Percentiles rank a stretch among this genome's conserved stretches.
These are phyloP conservation scores for Sisyra nigra DNA, from an alignment of 2,888 invertebrate genomes.

Conservation along the genomic window DNA sequence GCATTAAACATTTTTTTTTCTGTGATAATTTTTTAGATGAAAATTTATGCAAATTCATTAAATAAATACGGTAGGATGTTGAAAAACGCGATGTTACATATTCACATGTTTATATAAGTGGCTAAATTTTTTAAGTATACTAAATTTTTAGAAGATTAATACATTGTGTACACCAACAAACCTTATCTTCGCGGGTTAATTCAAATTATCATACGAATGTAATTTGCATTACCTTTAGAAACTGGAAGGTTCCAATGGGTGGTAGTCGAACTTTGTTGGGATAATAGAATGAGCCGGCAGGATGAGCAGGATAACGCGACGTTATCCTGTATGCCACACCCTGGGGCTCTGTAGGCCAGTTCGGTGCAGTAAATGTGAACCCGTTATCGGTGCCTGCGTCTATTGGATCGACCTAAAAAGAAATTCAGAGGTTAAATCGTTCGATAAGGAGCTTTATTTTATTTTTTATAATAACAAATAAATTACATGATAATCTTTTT, in stretches of 20 bases:
- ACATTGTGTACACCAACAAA: too few species aligned
- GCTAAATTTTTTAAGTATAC: too few species aligned
- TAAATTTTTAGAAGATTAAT: too few species aligned
- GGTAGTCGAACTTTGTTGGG: constrained; percentile 75
- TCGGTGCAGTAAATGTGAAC: constrained; percentile 91
- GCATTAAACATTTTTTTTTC: too few species aligned
- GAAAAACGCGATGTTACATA: too few species aligned
- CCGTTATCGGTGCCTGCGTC: constrained; percentile 93
- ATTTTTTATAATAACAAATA: too few species aligned
- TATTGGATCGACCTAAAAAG: constrained; percentile 61
- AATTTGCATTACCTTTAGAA: constrained; percentile 56
- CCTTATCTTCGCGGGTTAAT: neutral
- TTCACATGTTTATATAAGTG: too few species aligned
- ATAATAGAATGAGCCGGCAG: constrained; percentile 89
- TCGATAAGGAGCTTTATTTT: too few species aligned
- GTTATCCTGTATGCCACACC: constrained; percentile 81
- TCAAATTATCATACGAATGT: constrained; percentile 3
- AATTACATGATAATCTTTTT: too few species aligned
- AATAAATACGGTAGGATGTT: too few species aligned
- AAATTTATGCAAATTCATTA: too few species aligned
- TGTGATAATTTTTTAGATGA: too few species aligned
- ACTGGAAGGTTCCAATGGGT: constrained; percentile 79
- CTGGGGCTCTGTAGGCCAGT: constrained; percentile 86
- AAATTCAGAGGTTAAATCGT: neutral
- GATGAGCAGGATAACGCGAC: constrained; percentile 75